These are phyloP conservation scores for Diacarnus erythraeanus DNA, from an alignment of 37 sponge, comb jelly and placozoan species.

Conservation along the genomic window DNA sequence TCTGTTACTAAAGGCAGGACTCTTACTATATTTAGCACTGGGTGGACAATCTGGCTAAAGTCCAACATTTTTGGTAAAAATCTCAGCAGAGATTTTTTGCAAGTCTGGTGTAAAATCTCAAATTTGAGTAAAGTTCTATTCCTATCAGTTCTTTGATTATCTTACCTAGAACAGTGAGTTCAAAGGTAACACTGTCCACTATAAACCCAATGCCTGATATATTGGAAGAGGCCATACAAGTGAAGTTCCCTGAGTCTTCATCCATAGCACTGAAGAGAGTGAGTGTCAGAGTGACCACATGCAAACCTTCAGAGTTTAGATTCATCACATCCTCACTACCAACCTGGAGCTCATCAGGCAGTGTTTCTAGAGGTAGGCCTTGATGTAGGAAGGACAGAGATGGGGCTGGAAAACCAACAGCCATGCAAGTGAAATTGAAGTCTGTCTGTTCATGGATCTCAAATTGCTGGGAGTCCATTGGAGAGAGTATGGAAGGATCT, in stretches of 20 bases:
- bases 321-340: background rate
- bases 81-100: no score
- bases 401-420: conserved; percentile 65
- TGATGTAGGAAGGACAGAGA: conserved; percentile 33
- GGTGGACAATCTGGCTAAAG: no score
- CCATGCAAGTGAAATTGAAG: conserved; percentile 51
- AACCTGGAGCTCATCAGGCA: background rate
- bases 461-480: background rate
- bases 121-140: no score
- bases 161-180: conserved; percentile 46
- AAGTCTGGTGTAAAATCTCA: no score
- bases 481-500: background rate
- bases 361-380: background rate
- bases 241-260: conserved; percentile 43
- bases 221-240: conserved; percentile 34
- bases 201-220: background rate
- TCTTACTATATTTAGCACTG: no score
- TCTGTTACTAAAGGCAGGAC: no score
- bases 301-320: background rate
- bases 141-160: no score
- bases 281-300: conserved; percentile 26
- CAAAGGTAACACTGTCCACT: background rate
- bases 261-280: conserved; percentile 21
- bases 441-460: conserved; percentile 22
- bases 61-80: no score